Base-by-base conservation (phyloP, 2,113 vertebrate genomes). In the Polypterus bichir region DNA sequence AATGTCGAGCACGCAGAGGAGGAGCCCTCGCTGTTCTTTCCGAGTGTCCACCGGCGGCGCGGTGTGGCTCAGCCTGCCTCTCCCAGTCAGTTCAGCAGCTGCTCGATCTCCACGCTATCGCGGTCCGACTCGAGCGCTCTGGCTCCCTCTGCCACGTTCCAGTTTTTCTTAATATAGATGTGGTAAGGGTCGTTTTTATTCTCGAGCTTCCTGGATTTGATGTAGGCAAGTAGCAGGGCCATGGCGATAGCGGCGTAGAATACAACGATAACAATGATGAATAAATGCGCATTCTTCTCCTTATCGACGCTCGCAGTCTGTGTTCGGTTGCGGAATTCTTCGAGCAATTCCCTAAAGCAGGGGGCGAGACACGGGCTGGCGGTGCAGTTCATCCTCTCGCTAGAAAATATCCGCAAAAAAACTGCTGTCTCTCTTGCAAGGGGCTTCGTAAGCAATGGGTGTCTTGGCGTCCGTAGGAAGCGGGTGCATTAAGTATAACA, bases 221-320 rank as follows among this genome's bases (percentile, higher is more conserved):
- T 80, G 69, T 81, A 78, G 48, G 78, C 80, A 60, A 81, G 65
- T 65, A 81, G 79, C 64, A 84, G 77, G 46, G 69, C 78, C 46
- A 78, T 80, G 1, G 80, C 80, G 67, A 81, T 54, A 68, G 80
- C 79, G 59, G 71, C 80, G 9, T 78, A 84, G 68, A 84, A 81
- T 68, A 80, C 65, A 77, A 79, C 77, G 65, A 86, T 82, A 52
- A 84, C 76, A 56, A 84, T 72, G 65, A 84, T 78, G 71, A 76
- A 81, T 44, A 84, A 72, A 63, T 77, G 82, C 46, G 72, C 77
- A 9, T 77, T 74, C 2, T 68, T 66, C 1, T 54, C 66, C 3
- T 71, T 64, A 9, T 67, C 47, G 7, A 51, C 1, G 5, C 65
- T 66, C 59, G 54, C 65, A 56, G 66, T 11, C 10, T 51, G 6